phyloP scores from a whole-genome alignment of 2,888 invertebrate species.

The Pardosa pseudoannulata region DNA sequence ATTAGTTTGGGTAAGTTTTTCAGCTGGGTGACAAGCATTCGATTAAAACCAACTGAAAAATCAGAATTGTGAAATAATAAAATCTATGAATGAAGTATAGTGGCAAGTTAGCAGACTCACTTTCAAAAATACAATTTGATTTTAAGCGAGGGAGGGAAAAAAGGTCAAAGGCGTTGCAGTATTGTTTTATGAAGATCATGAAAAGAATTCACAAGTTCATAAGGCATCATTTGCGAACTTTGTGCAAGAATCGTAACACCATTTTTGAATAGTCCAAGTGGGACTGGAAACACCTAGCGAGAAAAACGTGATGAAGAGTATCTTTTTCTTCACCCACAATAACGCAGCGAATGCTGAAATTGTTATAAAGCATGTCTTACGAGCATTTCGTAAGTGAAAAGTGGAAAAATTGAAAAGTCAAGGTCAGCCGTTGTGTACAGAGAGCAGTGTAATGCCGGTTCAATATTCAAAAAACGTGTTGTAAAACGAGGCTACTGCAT shows the following conservation, averaged over 20 bases:
- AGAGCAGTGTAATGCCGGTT: not conserved
- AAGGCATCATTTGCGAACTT: too few relatives aligned
- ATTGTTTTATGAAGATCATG: too few relatives aligned
- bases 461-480: slow-evolving; percentile 52
- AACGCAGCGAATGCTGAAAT: not conserved
- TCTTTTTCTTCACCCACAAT: not conserved
- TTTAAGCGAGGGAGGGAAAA: too few relatives aligned
- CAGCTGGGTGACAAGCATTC: too few relatives aligned
- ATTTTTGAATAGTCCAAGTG: not conserved
- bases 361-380: not conserved
- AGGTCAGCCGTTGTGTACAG: slow-evolving; percentile 43
- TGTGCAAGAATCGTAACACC: not conserved
- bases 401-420: slow-evolving; percentile 51
- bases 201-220: too few relatives aligned
- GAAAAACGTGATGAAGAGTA: not conserved
- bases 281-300: not conserved
- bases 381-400: slow-evolving; percentile 20
- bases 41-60: too few relatives aligned
- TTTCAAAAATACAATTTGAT: too few relatives aligned
- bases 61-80: too few relatives aligned
- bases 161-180: too few relatives aligned
- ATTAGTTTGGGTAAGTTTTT: too few relatives aligned
- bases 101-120: too few relatives aligned
- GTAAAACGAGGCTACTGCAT: slow-evolving; percentile 61
- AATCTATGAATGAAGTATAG: too few relatives aligned